Evolutionary conservation across 2,113 vertebrate genomes (phyloP).

Genomic region (Phasianus colchicus): DNA sequence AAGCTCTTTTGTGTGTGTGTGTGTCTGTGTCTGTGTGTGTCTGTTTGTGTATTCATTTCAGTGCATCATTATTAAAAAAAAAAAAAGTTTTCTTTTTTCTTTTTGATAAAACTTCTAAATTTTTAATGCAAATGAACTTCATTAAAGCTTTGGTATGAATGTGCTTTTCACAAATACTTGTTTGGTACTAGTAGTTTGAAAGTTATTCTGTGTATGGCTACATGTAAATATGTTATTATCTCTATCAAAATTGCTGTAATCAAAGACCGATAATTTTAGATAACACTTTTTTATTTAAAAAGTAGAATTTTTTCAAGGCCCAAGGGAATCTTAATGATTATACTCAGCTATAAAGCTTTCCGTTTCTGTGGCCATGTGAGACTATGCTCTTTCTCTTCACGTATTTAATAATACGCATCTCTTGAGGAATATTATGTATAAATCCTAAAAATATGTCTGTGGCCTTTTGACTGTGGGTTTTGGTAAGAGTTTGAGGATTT

Average conservation of each 20-base stretch:
- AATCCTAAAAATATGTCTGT: not conserved
- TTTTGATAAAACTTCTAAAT: not conserved
- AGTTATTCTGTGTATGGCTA: not conserved
- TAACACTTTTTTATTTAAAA: not conserved
- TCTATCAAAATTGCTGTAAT: not conserved
- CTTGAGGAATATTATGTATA: not conserved
- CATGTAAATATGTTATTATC: not conserved
- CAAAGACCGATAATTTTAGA: not conserved
- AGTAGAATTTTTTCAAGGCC: not conserved
- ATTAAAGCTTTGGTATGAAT: not conserved
- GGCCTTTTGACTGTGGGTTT: not conserved
- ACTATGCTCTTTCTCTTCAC: not conserved
- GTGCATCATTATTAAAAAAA: not conserved
- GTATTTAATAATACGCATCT: not conserved
- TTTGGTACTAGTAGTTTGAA: not conserved
- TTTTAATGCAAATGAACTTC: not conserved
- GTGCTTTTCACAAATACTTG: not conserved
- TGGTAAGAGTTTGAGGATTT: not conserved
- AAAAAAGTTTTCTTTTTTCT: not conserved
- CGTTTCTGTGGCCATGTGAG: not conserved
- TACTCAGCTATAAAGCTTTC: not conserved
- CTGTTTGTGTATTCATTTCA: not conserved
- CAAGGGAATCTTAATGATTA: not conserved
- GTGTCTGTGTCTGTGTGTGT: not conserved
- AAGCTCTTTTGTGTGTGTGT: not conserved